phyloP scores from a whole-genome alignment of 2,888 invertebrate genomes.

The Trilocha varians region DNA sequence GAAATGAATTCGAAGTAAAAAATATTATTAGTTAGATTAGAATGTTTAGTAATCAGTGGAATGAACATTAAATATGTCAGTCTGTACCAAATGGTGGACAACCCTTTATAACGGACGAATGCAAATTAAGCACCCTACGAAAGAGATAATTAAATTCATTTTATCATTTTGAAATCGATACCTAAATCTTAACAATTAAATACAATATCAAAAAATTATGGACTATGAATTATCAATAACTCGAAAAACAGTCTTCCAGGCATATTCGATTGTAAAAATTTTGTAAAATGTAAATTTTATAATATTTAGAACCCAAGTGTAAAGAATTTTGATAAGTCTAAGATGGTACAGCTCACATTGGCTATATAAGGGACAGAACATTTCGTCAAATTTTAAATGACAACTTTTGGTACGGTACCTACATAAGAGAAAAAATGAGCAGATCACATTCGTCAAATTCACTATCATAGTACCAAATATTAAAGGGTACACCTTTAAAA shows the following conservation, averaged over 20 bases:
- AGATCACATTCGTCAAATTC: background rate
- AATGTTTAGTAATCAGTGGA: background rate
- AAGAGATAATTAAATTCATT: constrained; percentile 13
- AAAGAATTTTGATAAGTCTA: constrained; percentile 54
- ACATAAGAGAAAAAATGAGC: background rate
- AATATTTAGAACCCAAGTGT: constrained; percentile 51
- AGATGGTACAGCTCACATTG: constrained; percentile 12
- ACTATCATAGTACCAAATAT: background rate
- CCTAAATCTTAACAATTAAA: constrained; percentile 57
- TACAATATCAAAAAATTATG: constrained; percentile 65
- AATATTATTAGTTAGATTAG: background rate
- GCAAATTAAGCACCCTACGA: background rate
- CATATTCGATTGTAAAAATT: constrained; percentile 61
- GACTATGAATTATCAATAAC: constrained; percentile 62
- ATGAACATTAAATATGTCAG: background rate
- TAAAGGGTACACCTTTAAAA: background rate
- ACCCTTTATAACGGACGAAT: constrained; percentile 4
- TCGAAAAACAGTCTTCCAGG: constrained; percentile 70
- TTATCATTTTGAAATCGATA: constrained; percentile 31
- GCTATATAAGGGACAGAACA: background rate
- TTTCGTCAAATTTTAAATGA: background rate
- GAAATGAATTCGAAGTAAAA: background rate
- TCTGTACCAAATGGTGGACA: constrained; percentile 8
- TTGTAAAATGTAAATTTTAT: constrained; percentile 68
- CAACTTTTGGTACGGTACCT: background rate